These are phyloP conservation scores for Cecropterus lyciades DNA, from an alignment of 1,140 invertebrate genomes.

Conservation along the genomic window DNA sequence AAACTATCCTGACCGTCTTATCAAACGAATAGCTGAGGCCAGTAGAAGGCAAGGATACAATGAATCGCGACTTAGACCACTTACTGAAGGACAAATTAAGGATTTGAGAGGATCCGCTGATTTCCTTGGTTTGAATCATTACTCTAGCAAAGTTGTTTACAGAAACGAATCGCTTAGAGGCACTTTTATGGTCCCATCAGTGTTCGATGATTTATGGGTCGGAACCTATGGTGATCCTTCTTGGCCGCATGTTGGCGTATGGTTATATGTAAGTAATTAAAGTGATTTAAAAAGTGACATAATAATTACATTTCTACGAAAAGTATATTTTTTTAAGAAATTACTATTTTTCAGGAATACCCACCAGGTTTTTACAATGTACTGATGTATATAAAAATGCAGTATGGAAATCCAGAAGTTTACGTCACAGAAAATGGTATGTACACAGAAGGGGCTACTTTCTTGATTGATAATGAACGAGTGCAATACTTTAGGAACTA, in stretches of 20 bases:
- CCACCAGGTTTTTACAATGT: constrained; percentile 47
- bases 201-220: constrained; percentile 8
- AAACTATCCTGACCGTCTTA: constrained; percentile 83
- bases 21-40: constrained; percentile 21
- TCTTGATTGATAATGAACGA: constrained; percentile 16
- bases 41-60: constrained; percentile 27
- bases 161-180: constrained; percentile 36
- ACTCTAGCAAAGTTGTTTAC: constrained; percentile 37
- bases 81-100: constrained; percentile 26
- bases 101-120: constrained; percentile 35
- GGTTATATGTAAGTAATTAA: constrained; percentile 27
- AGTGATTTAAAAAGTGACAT: no score
- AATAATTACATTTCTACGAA: no score
- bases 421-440: constrained; percentile 49
- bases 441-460: constrained; percentile 21
- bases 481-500: constrained; percentile 32
- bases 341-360: constrained; percentile 39
- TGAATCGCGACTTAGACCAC: constrained; percentile 27
- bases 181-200: constrained; percentile 14
- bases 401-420: constrained; percentile 44
- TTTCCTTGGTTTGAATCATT: constrained; percentile 38
- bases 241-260: constrained; percentile 20
- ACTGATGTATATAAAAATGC: constrained; percentile 39
- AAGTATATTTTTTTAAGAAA: no score
- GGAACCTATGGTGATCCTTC: constrained; percentile 21